Percentiles rank a stretch among this genome's conserved stretches.
Conservation (phyloP, 2,113 vertebrate genomes). For the Orcinus orca region DNA sequence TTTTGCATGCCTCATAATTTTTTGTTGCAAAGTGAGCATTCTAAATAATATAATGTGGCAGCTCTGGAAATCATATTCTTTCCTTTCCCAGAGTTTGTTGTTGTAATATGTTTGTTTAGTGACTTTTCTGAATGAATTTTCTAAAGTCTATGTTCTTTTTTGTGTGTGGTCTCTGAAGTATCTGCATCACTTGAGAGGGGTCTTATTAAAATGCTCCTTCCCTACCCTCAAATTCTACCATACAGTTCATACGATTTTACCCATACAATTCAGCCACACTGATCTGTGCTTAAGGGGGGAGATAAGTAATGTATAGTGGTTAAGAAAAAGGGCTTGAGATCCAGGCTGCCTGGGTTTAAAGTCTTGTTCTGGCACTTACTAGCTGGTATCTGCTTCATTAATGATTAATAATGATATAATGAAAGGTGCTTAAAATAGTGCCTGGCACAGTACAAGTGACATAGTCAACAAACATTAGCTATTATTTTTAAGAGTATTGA, state of each 20-base stretch:
- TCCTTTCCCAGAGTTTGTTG: background rate
- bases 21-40: background rate
- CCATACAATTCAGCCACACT: background rate
- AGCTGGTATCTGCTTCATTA: background rate
- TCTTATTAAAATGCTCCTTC: background rate
- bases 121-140: background rate
- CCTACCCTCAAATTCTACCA: background rate
- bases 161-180: background rate
- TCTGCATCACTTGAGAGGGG: background rate
- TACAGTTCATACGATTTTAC: background rate
- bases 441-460: background rate
- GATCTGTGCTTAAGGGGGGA: background rate
- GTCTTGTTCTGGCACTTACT: background rate
- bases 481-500: background rate
- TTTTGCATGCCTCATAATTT: background rate
- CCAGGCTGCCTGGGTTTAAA: background rate
- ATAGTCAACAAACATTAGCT: background rate
- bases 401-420: background rate
- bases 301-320: background rate
- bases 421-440: background rate
- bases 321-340: background rate
- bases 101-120: background rate
- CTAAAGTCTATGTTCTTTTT: background rate
- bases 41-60: background rate
- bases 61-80: background rate